Evolutionary conservation across 1,140 invertebrate species (phyloP).

Genomic region (Rhynchophorus ferrugineus): DNA sequence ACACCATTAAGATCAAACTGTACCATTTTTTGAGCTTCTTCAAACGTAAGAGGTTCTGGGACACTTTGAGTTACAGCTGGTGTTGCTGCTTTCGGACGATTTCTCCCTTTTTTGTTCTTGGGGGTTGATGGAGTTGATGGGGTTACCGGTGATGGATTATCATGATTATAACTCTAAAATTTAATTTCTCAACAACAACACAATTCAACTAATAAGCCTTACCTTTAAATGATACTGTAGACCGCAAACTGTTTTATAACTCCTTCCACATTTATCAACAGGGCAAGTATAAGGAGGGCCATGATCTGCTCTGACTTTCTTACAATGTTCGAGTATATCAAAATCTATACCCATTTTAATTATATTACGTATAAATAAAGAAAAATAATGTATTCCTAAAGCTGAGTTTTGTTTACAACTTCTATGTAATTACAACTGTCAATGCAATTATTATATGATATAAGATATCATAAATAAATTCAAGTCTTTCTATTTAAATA

Average conservation of each 20-base stretch:
- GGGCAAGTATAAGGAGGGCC: slow-evolving; percentile 80
- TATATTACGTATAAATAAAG: too few species aligned
- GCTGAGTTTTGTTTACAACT: too few species aligned
- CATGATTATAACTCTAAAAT: slow-evolving; percentile 67
- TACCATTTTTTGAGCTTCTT: slow-evolving; percentile 72
- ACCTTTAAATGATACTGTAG: slow-evolving; percentile 73
- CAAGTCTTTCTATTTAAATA: too few species aligned
- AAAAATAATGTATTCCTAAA: too few species aligned
- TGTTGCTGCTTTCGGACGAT: slow-evolving; percentile 23
- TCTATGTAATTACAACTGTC: too few species aligned
- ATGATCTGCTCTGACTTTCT: slow-evolving; percentile 68
- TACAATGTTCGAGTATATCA: slow-evolving; percentile 76
- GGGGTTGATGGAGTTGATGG: slow-evolving; percentile 35
- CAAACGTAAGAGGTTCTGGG: slow-evolving; percentile 62
- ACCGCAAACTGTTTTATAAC: slow-evolving; percentile 78
- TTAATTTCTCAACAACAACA: too few species aligned
- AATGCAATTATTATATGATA: too few species aligned
- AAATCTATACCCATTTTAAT: slow-evolving; percentile 74
- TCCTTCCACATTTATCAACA: slow-evolving; percentile 70
- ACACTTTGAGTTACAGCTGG: slow-evolving; percentile 42
- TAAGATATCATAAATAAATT: not conserved
- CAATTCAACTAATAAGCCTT: not conserved
- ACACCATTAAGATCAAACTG: slow-evolving; percentile 74
- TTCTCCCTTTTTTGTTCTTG: slow-evolving; percentile 47
- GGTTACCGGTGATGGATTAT: slow-evolving; percentile 47